Evolutionary conservation across 1,140 invertebrate species (phyloP), one percentile per base, ranked within the genome.

Genomic region (Dinothrombium tinctorium): DNA sequence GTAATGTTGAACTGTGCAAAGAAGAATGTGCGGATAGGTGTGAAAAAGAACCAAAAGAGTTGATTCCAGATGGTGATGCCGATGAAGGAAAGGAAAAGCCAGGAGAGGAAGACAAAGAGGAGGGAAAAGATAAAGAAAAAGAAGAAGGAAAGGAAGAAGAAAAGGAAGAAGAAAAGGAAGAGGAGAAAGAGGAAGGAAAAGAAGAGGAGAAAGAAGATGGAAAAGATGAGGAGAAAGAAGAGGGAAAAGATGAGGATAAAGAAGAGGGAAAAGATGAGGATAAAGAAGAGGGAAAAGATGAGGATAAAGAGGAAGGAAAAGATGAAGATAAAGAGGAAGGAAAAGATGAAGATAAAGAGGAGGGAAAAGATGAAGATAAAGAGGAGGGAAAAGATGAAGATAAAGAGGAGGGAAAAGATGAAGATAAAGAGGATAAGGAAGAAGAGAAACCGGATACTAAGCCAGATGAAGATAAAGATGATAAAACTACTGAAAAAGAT

Each of bases 1-100:
- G 73, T 53, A 74, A 74, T 49, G 69, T 75, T 41, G 72, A 75
- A 42, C 49, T 55, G 35, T 51, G 48, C 28, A 41, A 43, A 8
- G 39, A 42, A 1, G 22, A 33, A 26, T 46, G 48, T 50, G 51
- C 31, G 3, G 19, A 37, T 8, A 39, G 48, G 11, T 50, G 48
- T 41, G n/a, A 32, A 17, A 14, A 14, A 1, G 47, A 48, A 33
- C 40, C 1, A 26, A 26, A 35, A 12, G 23, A 21, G 23, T 43
- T 12, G 38, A 45, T 12, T 20, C 33, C 25, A 33, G 39, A 9
- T 28, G 26, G 19, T 2, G 17, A 31, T 14, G 33, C 20, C 12
- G 33, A 37, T 21, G 22, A 8, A 19, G 6, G 2, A 2, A 22
- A 37, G n/a, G 25, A 26, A 9, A 15, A 20, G 3, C 15, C 22